phyloP scores from a whole-genome alignment of 2,888 invertebrate genomes.

The Polyploca ridens region DNA sequence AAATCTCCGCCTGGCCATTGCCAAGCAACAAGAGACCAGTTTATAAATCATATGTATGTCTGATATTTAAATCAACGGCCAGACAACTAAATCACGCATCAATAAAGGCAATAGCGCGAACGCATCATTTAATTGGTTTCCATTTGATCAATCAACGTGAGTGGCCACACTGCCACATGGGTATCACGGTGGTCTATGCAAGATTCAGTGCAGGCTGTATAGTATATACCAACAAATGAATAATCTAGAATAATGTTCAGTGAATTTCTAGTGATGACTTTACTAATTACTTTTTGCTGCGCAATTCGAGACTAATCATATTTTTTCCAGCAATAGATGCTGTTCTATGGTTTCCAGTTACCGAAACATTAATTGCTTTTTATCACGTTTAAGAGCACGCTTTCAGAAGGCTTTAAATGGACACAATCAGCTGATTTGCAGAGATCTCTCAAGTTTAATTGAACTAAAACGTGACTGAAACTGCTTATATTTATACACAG shows the following conservation, averaged over 20 bases:
- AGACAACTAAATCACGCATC: conserved; percentile 2
- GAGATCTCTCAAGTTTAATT: too few species aligned
- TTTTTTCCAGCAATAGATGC: not conserved
- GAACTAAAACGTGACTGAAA: not conserved
- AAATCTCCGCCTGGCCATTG: not conserved
- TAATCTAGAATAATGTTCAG: not conserved
- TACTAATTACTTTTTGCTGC: not conserved
- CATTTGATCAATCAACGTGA: conserved; percentile 9
- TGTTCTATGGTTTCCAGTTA: not conserved
- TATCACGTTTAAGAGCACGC: not conserved
- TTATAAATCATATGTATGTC: not conserved
- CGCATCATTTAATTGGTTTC: not conserved
- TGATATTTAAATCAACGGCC: conserved; percentile 4
- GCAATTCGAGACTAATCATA: not conserved
- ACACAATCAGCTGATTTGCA: not conserved
- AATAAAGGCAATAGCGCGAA: not conserved
- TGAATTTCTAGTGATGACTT: not conserved
- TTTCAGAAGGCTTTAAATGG: not conserved
- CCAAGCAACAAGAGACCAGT: not conserved
- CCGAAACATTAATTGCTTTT: not conserved
- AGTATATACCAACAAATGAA: not conserved
- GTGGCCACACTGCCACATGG: not conserved
- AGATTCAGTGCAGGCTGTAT: not conserved
- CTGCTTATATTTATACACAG: not conserved
- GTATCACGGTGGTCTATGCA: not conserved